Evolutionary conservation across 2,113 vertebrate genomes (phyloP).

Genomic region (Philantomba maxwellii): DNA sequence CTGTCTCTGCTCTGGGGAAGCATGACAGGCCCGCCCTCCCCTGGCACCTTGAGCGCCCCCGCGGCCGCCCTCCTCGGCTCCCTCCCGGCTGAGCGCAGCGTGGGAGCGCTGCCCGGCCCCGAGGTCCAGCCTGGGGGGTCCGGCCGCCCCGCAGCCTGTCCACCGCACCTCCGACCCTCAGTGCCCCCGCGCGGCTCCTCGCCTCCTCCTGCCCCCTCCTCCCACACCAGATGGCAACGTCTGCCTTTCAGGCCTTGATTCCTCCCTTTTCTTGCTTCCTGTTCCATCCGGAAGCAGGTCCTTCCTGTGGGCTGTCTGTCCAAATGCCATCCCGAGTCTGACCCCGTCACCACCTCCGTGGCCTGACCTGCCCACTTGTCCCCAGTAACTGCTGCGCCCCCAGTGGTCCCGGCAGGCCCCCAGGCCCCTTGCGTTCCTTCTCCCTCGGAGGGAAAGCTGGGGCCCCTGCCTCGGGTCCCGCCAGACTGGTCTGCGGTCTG

Average conservation of each 20-base stretch:
- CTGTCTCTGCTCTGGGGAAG: neutral
- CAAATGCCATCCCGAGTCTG: neutral
- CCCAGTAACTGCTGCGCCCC: neutral
- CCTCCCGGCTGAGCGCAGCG: neutral
- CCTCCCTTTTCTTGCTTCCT: neutral
- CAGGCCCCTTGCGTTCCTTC: neutral
- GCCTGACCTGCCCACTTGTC: neutral
- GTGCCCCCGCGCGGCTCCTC: neutral
- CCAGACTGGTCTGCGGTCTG: neutral
- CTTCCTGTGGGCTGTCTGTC: neutral
- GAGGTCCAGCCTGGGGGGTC: neutral
- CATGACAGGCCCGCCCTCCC: neutral
- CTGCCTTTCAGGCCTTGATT: neutral
- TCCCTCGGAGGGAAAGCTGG: neutral
- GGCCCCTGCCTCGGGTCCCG: neutral
- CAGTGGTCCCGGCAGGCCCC: neutral
- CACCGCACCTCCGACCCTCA: neutral
- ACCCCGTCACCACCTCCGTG: neutral
- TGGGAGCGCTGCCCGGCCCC: accelerated
- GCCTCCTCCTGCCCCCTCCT: neutral
- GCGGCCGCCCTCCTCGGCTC: accelerated
- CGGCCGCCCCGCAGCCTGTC: neutral
- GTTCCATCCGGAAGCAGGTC: neutral
- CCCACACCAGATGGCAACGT: accelerated
- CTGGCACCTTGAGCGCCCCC: neutral